A percentile compares a stretch with the other conserved stretches of the same genome.
Evolutionary conservation across 2,113 vertebrate genomes (phyloP).

Genomic region (Pachyramphus minor): DNA sequence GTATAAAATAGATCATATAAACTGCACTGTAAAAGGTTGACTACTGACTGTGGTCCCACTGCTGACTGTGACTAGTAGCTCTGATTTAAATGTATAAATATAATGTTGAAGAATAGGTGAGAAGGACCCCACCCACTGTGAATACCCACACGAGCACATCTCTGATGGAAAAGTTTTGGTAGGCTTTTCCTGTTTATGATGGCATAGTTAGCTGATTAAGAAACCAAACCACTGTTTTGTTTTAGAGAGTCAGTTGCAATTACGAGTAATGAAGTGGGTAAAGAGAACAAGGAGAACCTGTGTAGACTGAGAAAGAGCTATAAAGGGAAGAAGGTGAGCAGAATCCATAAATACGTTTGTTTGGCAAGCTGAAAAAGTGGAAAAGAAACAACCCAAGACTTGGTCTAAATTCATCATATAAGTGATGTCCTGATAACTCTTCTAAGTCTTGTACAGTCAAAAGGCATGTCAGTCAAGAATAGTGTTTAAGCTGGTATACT

Average conservation of each 20-base stretch:
- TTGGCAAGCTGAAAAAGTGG: background rate
- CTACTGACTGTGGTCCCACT: background rate
- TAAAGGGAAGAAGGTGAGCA: background rate
- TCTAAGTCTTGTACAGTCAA: background rate
- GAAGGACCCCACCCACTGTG: background rate
- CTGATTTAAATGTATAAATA: background rate
- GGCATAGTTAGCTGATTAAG: background rate
- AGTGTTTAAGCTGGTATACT: background rate
- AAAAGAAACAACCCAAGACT: background rate
- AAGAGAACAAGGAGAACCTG: background rate
- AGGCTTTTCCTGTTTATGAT: constrained; percentile 20
- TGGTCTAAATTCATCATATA: background rate
- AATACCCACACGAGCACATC: accelerated
- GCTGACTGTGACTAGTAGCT: background rate
- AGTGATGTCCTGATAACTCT: background rate
- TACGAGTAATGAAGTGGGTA: background rate
- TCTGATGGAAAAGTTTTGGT: background rate
- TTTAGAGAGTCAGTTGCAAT: background rate
- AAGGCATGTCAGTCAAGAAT: background rate
- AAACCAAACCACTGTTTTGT: background rate
- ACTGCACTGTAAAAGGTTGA: background rate
- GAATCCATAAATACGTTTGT: background rate
- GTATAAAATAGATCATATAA: background rate
- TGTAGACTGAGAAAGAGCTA: background rate
- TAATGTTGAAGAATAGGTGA: background rate